These are phyloP conservation scores for Arctia plantaginis DNA, from an alignment of 2,888 invertebrate genomes.

Conservation along the genomic window DNA sequence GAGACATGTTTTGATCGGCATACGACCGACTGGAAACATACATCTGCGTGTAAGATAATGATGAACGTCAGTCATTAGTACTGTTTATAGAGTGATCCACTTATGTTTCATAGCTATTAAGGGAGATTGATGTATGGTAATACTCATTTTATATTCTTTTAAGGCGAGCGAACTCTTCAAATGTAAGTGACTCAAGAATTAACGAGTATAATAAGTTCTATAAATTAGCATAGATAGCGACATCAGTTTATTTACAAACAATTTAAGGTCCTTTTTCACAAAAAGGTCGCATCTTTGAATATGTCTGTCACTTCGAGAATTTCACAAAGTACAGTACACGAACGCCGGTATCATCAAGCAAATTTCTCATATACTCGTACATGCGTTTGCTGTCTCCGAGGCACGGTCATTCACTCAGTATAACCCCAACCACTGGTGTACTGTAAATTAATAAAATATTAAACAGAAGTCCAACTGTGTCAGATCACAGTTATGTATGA, in stretches of 20 bases:
- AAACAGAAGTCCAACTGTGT: slow-evolving; percentile 37
- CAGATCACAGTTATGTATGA: not conserved
- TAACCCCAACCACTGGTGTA: slow-evolving; percentile 36
- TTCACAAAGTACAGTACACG: slow-evolving; percentile 11
- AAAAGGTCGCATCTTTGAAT: not conserved
- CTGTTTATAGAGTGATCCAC: not conserved
- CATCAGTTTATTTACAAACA: not conserved
- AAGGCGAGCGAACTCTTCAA: too few species aligned
- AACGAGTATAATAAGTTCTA: not conserved
- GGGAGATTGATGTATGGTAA: not conserved
- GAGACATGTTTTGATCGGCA: slow-evolving; percentile 35
- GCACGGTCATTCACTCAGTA: slow-evolving; percentile 61
- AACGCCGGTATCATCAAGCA: slow-evolving; percentile 44
- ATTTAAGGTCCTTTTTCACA: not conserved
- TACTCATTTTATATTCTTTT: not conserved
- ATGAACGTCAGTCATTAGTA: not conserved
- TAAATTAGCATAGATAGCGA: too few species aligned
- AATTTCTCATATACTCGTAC: slow-evolving; percentile 56
- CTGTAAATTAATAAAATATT: slow-evolving; percentile 42
- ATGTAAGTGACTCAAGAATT: too few species aligned
- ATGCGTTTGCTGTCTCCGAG: slow-evolving; percentile 49
- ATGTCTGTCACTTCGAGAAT: not conserved
- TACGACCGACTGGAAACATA: slow-evolving; percentile 22
- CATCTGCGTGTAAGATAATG: slow-evolving; percentile 4
- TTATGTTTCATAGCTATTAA: not conserved